Evolutionary conservation across 2,797 vertebrate genomes (phyloP), one percentile per base, ranked within the genome.

Genomic region (Manis javanica): DNA sequence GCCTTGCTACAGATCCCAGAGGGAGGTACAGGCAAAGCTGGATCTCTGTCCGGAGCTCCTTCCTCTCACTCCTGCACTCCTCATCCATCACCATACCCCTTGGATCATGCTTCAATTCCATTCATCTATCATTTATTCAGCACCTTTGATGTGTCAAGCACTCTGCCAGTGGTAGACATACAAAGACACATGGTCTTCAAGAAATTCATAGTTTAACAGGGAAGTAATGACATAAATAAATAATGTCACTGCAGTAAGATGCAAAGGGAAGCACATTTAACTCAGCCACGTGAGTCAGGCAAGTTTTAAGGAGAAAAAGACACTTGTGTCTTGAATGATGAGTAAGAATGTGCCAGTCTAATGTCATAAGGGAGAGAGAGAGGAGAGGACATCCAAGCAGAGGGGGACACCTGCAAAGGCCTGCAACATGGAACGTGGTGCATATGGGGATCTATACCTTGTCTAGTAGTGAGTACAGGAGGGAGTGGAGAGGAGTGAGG

Each of bases 51-150:
- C 55, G 21, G 51, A 13, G 10, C 42, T 42, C 57, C 42, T 81
- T 53, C 11, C 53, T 51, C 64, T 24, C 18, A 11, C 15, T 34
- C 46, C 46, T 24, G 0, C 10, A 5, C 16, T 23, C 7, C 2
- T 61, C 13, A 0, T 42, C 42, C 15, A 1, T 77, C 46, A 0
- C 23, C 23, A 9, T 29, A 1, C 57, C 91, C 49, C 49, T 5
- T 37, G 61, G 39, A 8, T 46, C 46, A 5, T 0, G 0, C 15
- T 85, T 46, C 51, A 42, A 0, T 81, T 49, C 16, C 14, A 13
- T 16, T 72, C 68, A 11, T 64, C 51, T 71, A 23, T 77, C 12
- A 6, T 9, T 31, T 63, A 13, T 7, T 69, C 31, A 57, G 24
- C 12, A 26, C 86, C 72, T 55, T 3, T 49, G 16, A 3, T 34